These are phyloP conservation scores for Heliconius aoede DNA, from an alignment of 2,888 invertebrate species.

Conservation along the genomic window DNA sequence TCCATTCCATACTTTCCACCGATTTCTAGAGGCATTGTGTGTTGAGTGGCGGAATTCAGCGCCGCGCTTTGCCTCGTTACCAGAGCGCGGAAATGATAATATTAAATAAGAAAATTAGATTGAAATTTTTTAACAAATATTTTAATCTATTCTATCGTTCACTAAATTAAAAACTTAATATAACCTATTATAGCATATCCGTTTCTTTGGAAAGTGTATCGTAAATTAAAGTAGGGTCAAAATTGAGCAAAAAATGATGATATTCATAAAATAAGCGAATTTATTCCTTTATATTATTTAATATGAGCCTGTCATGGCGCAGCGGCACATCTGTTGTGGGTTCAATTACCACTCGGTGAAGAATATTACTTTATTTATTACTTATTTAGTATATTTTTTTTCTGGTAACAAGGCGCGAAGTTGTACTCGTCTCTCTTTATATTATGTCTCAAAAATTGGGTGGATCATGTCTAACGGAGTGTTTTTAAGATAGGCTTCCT, in stretches of 20 bases:
- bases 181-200: background rate
- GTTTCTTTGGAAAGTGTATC: constrained; percentile 1
- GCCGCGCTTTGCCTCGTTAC: background rate
- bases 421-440: no score
- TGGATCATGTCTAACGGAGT: no score
- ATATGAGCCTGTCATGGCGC: background rate
- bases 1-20: no score
- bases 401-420: background rate
- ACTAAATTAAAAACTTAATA: background rate
- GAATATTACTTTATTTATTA: no score
- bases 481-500: background rate
- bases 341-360: background rate
- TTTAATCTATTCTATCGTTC: background rate
- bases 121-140: background rate
- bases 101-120: background rate
- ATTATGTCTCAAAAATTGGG: no score
- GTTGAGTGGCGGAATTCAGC: background rate
- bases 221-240: constrained; percentile 5
- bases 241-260: background rate
- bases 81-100: background rate
- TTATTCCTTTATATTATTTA: background rate
- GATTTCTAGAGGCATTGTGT: background rate
- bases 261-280: background rate
- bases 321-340: background rate
- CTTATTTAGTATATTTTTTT: background rate